Evolutionary conservation across 1,140 invertebrate species (phyloP), one percentile per base, ranked within the genome.

Genomic region (Patella vulgata): DNA sequence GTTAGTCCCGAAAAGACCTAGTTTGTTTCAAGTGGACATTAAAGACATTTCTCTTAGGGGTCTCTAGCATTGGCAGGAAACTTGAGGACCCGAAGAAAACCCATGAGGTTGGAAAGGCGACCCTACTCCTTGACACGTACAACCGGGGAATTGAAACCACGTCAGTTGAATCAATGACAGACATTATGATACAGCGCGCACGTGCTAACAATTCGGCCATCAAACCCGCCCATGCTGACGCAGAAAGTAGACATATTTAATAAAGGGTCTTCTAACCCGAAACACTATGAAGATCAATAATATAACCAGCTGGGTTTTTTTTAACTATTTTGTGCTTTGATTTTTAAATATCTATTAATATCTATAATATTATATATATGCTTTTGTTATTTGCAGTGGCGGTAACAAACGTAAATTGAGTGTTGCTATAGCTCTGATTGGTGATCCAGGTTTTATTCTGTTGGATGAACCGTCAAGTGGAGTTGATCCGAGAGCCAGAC

Each of bases 371-470:
- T 23, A 4, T 39, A 1, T 31, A 8, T 56, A 33, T 44, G 3
- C n/a, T n/a, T n/a, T n/a, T 44, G 9, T 65, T 23, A 40, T 1
- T 66, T 63, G 5, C 73, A 82, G 80, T 68, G 80, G 80, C 23
- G 97, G 96, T 0, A 99, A 97, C 72, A 97, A 97, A 80, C 87
- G 97, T 48, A 97, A 98, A 82, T 84, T 99, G 25, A 97, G 93
- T 68, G 94, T 95, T 42, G 95, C 95, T 0, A 90, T 99, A 42
- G 92, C 96, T 4, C 83, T 98, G 28, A 88, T 95, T 78, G 84
- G 84, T 6, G 78, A 80, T 59, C 85, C 85, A 17, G 72, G 81
- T 97, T 73, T 86, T 30, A 69, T 86, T 12, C 78, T 86, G 55
- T 74, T 86, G 52, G 85, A 86, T 70, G 85, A 86, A 66, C 85